These are phyloP conservation scores for Temnothorax curvispinosus DNA, from an alignment of 1,140 invertebrate genomes.

Conservation along the genomic window DNA sequence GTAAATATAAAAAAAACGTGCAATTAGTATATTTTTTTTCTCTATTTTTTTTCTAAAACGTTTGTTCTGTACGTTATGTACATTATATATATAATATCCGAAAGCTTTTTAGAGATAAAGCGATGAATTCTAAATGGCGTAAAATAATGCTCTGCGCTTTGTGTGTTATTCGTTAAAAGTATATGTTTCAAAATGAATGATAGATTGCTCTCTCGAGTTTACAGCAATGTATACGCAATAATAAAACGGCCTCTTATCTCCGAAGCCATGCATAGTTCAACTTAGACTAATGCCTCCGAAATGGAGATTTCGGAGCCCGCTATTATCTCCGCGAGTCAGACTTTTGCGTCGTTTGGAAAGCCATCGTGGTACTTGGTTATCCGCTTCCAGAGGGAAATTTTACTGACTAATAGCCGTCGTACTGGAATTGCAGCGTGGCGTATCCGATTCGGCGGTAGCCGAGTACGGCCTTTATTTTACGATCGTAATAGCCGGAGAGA, in stretches of 20 bases:
- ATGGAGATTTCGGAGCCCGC: constrained; percentile 32
- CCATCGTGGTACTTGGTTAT: constrained; percentile 33
- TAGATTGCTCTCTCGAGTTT: constrained; percentile 25
- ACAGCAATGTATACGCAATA: constrained; percentile 12
- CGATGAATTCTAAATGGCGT: not conserved
- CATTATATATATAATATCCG: not conserved
- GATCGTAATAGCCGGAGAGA: constrained; percentile 41
- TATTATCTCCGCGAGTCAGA: constrained; percentile 49
- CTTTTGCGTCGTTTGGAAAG: constrained; percentile 28
- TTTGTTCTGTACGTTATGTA: not conserved
- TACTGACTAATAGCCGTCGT: constrained; percentile 47
- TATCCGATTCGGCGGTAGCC: constrained; percentile 8
- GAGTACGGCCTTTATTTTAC: constrained; percentile 38
- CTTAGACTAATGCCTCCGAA: constrained; percentile 35
- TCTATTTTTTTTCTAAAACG: not conserved
- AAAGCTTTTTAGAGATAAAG: not conserved
- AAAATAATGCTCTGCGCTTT: not conserved
- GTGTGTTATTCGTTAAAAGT: constrained; percentile 18
- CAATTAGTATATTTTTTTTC: not conserved
- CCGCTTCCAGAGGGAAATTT: constrained; percentile 44
- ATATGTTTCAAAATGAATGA: constrained; percentile 10
- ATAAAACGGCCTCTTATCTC: constrained; percentile 30
- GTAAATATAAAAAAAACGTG: not conserved
- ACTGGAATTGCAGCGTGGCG: not conserved
- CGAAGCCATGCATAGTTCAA: constrained; percentile 35